These are phyloP conservation scores for Semnornis frantzii DNA, from an alignment of 2,113 vertebrate species.

Conservation along the genomic window DNA sequence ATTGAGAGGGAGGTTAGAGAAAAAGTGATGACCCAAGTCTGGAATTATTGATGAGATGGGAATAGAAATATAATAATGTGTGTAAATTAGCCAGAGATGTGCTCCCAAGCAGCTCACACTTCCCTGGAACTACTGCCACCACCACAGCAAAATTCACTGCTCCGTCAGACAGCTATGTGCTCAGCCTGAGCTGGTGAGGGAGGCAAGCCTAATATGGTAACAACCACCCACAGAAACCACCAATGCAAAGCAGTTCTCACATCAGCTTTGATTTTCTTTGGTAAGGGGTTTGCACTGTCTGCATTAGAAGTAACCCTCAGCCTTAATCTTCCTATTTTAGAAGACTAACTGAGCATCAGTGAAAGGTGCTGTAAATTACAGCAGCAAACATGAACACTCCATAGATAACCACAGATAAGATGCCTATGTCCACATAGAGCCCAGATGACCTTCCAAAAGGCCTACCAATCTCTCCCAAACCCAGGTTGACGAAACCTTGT, in stretches of 20 bases:
- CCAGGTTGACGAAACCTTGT: not conserved
- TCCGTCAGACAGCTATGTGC: not conserved
- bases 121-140: not conserved
- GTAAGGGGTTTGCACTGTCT: not conserved
- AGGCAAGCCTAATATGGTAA: not conserved
- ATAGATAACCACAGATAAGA: not conserved
- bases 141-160: not conserved
- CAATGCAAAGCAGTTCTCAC: not conserved
- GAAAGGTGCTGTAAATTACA: not conserved
- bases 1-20: not conserved
- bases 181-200: not conserved
- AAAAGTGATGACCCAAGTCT: conserved; percentile 14
- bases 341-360: not conserved
- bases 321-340: not conserved
- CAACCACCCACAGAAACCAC: not conserved
- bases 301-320: not conserved
- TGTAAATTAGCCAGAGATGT: conserved; percentile 9
- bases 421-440: not conserved
- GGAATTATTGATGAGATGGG: conserved; percentile 54
- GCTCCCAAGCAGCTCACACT: not conserved
- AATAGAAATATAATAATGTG: conserved; percentile 46
- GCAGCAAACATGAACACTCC: not conserved
- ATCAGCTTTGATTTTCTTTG: not conserved
- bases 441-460: not conserved
- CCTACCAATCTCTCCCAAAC: not conserved